These are phyloP conservation scores for Pelodiscus sinensis DNA, from an alignment of 2,113 vertebrate species.

Conservation along the genomic window DNA sequence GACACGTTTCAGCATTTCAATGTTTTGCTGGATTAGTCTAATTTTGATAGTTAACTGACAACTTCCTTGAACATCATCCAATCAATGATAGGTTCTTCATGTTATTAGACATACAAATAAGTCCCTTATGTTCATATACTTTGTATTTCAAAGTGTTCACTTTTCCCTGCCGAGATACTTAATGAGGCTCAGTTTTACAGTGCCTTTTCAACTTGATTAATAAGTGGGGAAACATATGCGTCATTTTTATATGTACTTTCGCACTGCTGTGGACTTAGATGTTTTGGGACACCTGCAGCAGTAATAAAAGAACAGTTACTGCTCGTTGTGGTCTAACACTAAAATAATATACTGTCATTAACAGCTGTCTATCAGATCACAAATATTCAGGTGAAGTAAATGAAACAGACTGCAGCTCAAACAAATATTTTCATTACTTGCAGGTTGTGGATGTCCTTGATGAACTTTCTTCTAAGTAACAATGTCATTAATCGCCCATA, in stretches of 20 bases:
- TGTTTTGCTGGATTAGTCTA: background rate
- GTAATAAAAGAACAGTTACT: background rate
- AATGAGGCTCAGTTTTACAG: background rate
- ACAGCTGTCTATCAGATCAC: background rate
- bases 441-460: background rate
- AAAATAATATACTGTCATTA: background rate
- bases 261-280: background rate
- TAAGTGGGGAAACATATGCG: background rate
- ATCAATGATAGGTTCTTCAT: background rate
- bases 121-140: background rate
- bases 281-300: background rate
- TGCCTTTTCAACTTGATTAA: background rate
- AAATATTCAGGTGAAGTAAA: background rate
- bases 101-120: background rate
- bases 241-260: background rate
- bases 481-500: background rate
- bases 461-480: background rate
- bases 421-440: background rate
- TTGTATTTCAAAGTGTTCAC: background rate
- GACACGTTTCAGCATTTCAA: background rate
- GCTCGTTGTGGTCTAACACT: background rate
- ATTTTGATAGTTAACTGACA: background rate
- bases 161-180: rapidly evolving
- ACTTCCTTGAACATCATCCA: background rate
- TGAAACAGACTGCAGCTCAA: background rate